phyloP scores from a whole-genome alignment of 2,113 vertebrate genomes.

The Xiphophorus maculatus region DNA sequence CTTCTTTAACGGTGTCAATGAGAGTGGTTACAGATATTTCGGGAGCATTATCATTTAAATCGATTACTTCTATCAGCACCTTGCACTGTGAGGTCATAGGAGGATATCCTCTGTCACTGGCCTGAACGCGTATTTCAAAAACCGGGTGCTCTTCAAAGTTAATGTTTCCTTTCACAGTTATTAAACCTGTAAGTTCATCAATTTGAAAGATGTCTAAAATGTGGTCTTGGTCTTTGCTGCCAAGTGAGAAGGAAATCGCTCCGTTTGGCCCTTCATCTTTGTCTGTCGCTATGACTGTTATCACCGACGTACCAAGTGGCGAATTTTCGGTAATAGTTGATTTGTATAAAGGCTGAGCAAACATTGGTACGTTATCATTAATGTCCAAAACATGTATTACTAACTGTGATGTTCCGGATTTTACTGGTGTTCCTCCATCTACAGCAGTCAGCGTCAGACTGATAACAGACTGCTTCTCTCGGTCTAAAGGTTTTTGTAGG shows the following conservation, averaged over 20 bases:
- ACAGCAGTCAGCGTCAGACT: slow-evolving; percentile 68
- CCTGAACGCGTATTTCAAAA: slow-evolving; percentile 67
- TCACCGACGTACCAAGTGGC: slow-evolving; percentile 29
- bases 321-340: slow-evolving; percentile 59
- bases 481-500: slow-evolving; percentile 71
- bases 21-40: slow-evolving; percentile 75
- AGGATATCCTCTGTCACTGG: slow-evolving; percentile 52
- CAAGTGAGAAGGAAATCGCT: slow-evolving; percentile 52
- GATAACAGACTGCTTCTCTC: slow-evolving; percentile 66
- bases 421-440: slow-evolving; percentile 71
- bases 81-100: slow-evolving; percentile 57
- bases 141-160: slow-evolving; percentile 61
- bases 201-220: slow-evolving; percentile 66
- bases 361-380: slow-evolving; percentile 72
- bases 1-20: slow-evolving; percentile 79
- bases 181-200: slow-evolving; percentile 68
- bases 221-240: slow-evolving; percentile 27
- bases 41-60: slow-evolving; percentile 81
- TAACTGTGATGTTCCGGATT: slow-evolving; percentile 66
- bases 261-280: slow-evolving; percentile 64
- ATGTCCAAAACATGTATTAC: slow-evolving; percentile 59
- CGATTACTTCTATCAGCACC: slow-evolving; percentile 59
- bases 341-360: slow-evolving; percentile 64
- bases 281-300: slow-evolving; percentile 67
- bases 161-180: slow-evolving; percentile 65